These are phyloP conservation scores for Drosophila suzukii DNA, from an alignment of 1,140 invertebrate genomes.

Conservation along the genomic window DNA sequence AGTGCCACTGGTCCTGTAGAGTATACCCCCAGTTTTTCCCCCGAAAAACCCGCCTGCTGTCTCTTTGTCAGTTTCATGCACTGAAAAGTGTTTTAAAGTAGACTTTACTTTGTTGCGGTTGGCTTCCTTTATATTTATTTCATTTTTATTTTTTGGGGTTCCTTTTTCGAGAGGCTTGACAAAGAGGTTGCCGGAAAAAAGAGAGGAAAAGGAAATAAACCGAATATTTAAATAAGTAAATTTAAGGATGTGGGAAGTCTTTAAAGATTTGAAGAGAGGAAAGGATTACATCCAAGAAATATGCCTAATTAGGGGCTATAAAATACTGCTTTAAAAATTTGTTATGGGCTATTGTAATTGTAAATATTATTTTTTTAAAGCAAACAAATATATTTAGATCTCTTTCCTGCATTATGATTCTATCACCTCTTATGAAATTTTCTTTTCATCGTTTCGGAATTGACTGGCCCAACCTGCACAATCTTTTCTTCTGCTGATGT, in stretches of 20 bases:
- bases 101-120: slow-evolving; percentile 68
- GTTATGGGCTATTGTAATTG: too few species aligned
- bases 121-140: slow-evolving; percentile 62
- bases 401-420: background rate
- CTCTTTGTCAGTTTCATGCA: slow-evolving; percentile 65
- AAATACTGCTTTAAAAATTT: too few species aligned
- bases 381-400: too few species aligned
- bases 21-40: background rate
- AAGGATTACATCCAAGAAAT: slow-evolving; percentile 2
- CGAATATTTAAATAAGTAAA: slow-evolving; percentile 42
- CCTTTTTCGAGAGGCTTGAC: slow-evolving; percentile 41
- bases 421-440: background rate
- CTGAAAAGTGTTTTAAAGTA: slow-evolving; percentile 71
- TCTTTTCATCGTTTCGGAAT: background rate
- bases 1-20: slow-evolving; percentile 26
- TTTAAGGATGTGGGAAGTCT: slow-evolving; percentile 31
- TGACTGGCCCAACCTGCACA: background rate
- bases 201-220: slow-evolving; percentile 15
- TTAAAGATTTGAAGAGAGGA: background rate
- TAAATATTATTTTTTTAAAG: too few species aligned
- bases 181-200: slow-evolving; percentile 15
- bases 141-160: slow-evolving; percentile 23
- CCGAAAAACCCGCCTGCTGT: slow-evolving; percentile 27
- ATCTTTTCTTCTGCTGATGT: slow-evolving; percentile 38
- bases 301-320: too few species aligned